These are phyloP conservation scores for Timandra comae DNA, from an alignment of 2,888 invertebrate species.

Conservation along the genomic window DNA sequence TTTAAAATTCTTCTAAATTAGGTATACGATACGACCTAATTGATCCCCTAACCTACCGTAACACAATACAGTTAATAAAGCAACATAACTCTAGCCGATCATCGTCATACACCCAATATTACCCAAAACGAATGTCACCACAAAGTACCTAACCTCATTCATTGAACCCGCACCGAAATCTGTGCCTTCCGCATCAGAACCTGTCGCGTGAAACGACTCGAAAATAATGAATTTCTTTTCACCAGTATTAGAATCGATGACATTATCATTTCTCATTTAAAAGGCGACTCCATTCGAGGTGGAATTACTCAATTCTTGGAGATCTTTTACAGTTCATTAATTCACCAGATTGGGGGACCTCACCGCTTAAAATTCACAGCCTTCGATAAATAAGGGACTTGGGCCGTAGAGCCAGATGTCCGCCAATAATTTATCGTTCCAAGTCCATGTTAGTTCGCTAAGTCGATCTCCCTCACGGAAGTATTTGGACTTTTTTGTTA, in stretches of 20 bases:
- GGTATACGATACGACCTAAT: too few species aligned
- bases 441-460: too few species aligned
- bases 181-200: constrained; percentile 13
- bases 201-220: constrained; percentile 8
- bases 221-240: constrained; percentile 7
- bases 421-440: too few species aligned
- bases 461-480: too few species aligned
- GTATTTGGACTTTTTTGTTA: too few species aligned
- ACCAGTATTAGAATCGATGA: constrained; percentile 29
- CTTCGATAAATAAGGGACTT: constrained; percentile 41
- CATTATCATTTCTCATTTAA: constrained; percentile 47
- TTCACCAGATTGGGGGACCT: constrained; percentile 53
- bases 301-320: constrained; percentile 60
- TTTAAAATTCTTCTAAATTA: too few species aligned
- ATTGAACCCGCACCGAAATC: constrained; percentile 2
- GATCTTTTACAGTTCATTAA: constrained; percentile 72
- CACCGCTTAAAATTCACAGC: constrained; percentile 47
- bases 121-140: too few species aligned
- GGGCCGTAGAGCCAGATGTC: constrained; percentile 24
- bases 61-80: too few species aligned
- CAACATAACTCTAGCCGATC: too few species aligned
- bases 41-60: too few species aligned
- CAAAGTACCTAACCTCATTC: too few species aligned
- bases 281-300: constrained; percentile 33
- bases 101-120: too few species aligned